Evolutionary conservation across 2,888 invertebrate genomes (phyloP), one percentile per base, ranked within the genome.

Genomic region (Strigamia transsilvanica): DNA sequence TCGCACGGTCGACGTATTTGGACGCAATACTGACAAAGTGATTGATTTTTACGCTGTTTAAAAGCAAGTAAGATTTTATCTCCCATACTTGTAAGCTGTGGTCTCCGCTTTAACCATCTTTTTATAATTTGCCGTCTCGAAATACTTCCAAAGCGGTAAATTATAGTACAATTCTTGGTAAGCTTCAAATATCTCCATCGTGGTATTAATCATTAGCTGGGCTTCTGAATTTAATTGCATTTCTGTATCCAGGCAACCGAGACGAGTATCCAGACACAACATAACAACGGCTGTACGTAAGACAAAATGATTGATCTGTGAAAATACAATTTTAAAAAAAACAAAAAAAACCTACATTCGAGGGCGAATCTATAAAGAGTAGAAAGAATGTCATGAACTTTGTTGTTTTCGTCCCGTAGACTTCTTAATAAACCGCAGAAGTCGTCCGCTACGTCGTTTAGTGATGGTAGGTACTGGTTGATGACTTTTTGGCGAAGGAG

Each of bases 221-320:
- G 87, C 86, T 13, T 86, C 86, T 21, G 84, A 84, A 77, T 84
- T 84, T 7, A 83, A 51, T 0, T 83, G 78, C 0, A 85, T 79
- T 32, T 84, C 81, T 0, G 81, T 82, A 7, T 85, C 83, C 18
- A 88, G 84, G 66, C 87, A 86, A 7, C 87, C 87, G 6, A 88
- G 83, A n/a, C 88, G 84, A n/a, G 84, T 85, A 78, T 87, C 86
- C 82, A 88, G 85, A 82, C 88, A 88, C 51, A 88, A 85, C 42
- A 85, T 85, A 13, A 86, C 87, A 21, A 87, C 86, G 38, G 86
- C 88, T 88, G 83, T 7, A 84, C 80, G 15, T 27, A 77, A 38
- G 42, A 79, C 12, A 38, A 13, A 79, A 79, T 27, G 3, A 27
- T 27, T 27, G 2, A 27, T 27, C 3, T 27, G 3, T 2, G 27